A percentile compares a stretch with the other conserved stretches of the same genome.
Conservation (phyloP, 64 coral and sea anemone species). For the Dendronephthya gigantea region DNA sequence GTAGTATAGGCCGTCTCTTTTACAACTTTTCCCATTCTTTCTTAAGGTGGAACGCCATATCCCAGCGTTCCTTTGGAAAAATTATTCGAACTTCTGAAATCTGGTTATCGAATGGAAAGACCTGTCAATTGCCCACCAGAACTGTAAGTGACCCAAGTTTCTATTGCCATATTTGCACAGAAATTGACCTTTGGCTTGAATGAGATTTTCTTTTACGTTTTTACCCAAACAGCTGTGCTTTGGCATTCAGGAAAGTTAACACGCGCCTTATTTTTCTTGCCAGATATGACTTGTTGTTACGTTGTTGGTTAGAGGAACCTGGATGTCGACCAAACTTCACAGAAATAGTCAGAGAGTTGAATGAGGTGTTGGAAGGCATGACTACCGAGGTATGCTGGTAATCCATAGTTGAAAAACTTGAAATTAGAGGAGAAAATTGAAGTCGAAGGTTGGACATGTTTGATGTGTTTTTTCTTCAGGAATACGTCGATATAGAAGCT, state of each 20-base stretch:
- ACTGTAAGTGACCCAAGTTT: conserved; percentile 22
- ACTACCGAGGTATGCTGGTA: conserved; percentile 7
- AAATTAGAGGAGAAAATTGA: background rate
- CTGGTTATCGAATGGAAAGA: conserved; percentile 82
- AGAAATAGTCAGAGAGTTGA: conserved; percentile 6
- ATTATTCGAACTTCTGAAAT: conserved; percentile 71
- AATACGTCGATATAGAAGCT: background rate
- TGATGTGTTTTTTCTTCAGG: background rate
- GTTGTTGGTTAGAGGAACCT: conserved; percentile 9
- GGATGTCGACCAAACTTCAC: background rate
- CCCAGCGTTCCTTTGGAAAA: conserved; percentile 82
- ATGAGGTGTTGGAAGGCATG: background rate
- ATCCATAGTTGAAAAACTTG: too few relatives aligned
- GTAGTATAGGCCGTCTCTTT: background rate
- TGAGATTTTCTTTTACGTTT: too few relatives aligned
- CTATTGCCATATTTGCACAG: background rate
- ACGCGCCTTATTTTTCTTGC: background rate
- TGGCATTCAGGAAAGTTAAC: too few relatives aligned
- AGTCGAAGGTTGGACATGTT: background rate
- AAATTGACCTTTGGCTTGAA: too few relatives aligned
- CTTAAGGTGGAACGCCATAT: conserved; percentile 76
- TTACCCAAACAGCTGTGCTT: too few relatives aligned
- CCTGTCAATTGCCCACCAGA: conserved; percentile 75
- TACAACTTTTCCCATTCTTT: background rate
- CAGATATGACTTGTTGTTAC: conserved; percentile 1